Conservation (phyloP, 2,113 vertebrate species). For the Limanda limanda region DNA sequence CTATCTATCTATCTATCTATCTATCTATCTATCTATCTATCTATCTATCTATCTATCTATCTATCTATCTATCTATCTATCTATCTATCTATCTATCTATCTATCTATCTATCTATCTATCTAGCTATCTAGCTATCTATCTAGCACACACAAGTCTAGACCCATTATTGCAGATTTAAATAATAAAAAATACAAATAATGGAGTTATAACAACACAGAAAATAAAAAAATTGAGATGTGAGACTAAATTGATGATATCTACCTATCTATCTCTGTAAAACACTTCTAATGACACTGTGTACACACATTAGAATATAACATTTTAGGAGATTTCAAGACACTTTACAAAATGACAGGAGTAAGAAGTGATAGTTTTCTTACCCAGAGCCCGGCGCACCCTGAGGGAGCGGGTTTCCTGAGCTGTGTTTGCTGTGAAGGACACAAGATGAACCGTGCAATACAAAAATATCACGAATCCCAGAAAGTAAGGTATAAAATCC, state of each 20-base stretch:
- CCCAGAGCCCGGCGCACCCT: slow-evolving; percentile 77
- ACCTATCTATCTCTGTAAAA: neutral
- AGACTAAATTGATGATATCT: too few relatives aligned
- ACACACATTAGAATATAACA: neutral
- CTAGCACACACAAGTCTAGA: too few relatives aligned
- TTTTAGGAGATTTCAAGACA: neutral
- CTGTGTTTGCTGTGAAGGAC: slow-evolving; percentile 56
- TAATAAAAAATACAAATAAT: too few relatives aligned
- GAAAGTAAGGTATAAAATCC: slow-evolving; percentile 77
- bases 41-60: neutral
- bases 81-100: too few relatives aligned
- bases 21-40: neutral
- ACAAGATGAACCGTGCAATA: slow-evolving; percentile 74
- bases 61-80: too few relatives aligned
- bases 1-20: neutral
- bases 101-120: too few relatives aligned
- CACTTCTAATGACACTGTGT: neutral
- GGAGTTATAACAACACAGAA: too few relatives aligned
- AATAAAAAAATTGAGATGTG: too few relatives aligned
- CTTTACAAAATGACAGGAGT: neutral
- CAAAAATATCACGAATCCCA: slow-evolving; percentile 76
- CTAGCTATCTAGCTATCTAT: too few relatives aligned
- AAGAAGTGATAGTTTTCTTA: slow-evolving; percentile 53
- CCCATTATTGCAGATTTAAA: too few relatives aligned
- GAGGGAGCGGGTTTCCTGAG: slow-evolving; percentile 21